Evolutionary conservation across 2,888 invertebrate species (phyloP).

Genomic region (Elysia crispata): DNA sequence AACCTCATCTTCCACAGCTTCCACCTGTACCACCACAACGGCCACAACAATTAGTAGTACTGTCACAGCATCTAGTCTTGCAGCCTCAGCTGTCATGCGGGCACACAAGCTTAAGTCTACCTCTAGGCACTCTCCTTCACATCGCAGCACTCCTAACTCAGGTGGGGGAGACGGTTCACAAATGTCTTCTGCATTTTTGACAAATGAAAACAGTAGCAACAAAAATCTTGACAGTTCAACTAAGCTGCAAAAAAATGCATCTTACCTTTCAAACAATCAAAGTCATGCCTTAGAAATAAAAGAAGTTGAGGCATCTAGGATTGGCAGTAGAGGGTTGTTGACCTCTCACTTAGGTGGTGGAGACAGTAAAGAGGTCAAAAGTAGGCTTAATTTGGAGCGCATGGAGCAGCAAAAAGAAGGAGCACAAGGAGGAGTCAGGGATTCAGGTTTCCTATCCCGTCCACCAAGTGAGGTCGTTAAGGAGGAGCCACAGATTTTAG

Average conservation of each 20-base stretch:
- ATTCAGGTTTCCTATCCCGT: slow-evolving; percentile 65
- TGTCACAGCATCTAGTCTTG: slow-evolving; percentile 37
- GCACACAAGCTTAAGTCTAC: not conserved
- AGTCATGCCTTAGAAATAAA: too few relatives aligned
- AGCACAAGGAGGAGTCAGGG: slow-evolving; percentile 33
- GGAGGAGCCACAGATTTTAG: slow-evolving; percentile 32
- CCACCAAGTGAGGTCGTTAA: slow-evolving; percentile 67
- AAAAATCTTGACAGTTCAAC: slow-evolving; percentile 14
- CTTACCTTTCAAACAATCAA: too few relatives aligned
- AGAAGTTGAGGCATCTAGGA: too few relatives aligned
- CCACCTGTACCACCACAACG: too few relatives aligned
- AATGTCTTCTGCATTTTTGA: slow-evolving; percentile 1
- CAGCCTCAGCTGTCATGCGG: slow-evolving; percentile 23
- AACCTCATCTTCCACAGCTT: slow-evolving; percentile 25
- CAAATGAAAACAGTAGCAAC: slow-evolving; percentile 11
- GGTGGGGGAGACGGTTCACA: slow-evolving; percentile 30
- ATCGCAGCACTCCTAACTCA: not conserved
- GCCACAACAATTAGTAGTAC: slow-evolving; percentile 10
- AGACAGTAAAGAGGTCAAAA: slow-evolving; percentile 47
- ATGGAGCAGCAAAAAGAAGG: slow-evolving; percentile 39
- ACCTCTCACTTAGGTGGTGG: not conserved
- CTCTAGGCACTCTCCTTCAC: too few relatives aligned
- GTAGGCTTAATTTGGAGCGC: slow-evolving; percentile 45
- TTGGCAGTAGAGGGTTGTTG: too few relatives aligned
- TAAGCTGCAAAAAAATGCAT: too few relatives aligned